Evolutionary conservation across 2,797 vertebrate species (phyloP).

Genomic region (Pangasius djambal): DNA sequence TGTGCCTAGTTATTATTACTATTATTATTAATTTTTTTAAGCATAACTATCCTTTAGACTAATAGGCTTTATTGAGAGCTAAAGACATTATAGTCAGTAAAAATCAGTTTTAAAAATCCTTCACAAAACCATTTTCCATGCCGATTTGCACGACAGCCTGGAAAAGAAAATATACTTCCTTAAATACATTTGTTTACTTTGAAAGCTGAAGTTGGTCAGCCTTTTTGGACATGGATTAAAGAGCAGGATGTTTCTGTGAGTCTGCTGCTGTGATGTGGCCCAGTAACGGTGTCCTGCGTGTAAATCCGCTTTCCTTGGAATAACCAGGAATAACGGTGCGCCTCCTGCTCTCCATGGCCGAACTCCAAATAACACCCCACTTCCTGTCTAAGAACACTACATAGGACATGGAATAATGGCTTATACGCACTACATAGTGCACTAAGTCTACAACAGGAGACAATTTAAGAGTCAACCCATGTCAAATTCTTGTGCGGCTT

Average conservation of each 20-base stretch:
- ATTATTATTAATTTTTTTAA: too few relatives aligned
- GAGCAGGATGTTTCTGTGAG: not conserved
- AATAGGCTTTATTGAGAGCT: not conserved
- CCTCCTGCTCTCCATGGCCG: conserved; percentile 16
- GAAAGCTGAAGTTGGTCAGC: not conserved
- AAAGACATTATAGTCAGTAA: not conserved
- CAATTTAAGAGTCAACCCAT: not conserved
- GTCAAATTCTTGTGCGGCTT: conserved; percentile 47
- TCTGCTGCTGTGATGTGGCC: conserved; percentile 5
- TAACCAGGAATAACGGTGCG: conserved; percentile 50
- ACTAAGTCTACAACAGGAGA: not conserved
- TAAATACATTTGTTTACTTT: not conserved
- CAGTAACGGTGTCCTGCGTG: not conserved
- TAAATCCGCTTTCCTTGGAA: conserved; percentile 37
- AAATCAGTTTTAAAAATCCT: not conserved
- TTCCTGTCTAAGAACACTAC: not conserved
- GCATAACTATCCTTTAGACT: not conserved
- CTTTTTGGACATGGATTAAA: not conserved
- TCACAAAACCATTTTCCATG: not conserved
- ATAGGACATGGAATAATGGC: not conserved
- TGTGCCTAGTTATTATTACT: not conserved
- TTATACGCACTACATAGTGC: conserved; percentile 1
- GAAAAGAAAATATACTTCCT: not conserved
- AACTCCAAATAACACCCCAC: not conserved
- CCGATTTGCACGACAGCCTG: not conserved